phyloP scores from a whole-genome alignment of 2,888 invertebrate genomes.

The Morpho deidamia region DNA sequence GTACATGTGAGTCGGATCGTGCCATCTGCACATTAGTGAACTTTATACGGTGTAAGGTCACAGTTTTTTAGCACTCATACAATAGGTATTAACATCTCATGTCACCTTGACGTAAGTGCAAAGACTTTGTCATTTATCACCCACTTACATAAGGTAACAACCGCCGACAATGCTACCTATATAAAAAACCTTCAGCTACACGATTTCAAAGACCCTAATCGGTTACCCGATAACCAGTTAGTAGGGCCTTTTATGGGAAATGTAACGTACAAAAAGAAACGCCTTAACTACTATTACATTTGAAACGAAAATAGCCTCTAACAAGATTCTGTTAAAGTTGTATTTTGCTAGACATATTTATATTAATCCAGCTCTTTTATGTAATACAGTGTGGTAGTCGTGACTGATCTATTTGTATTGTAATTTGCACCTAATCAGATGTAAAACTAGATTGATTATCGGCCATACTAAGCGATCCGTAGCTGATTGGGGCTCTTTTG shows the following conservation, averaged over 20 bases:
- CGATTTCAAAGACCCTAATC: conserved; percentile 38
- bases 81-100: conserved; percentile 70
- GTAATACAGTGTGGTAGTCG: conserved; percentile 38
- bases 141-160: conserved; percentile 32
- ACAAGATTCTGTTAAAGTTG: conserved; percentile 1
- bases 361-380: conserved; percentile 1
- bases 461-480: conserved; percentile 44
- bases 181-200: conserved; percentile 35
- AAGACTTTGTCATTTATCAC: conserved; percentile 45
- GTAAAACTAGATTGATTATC: conserved; percentile 75
- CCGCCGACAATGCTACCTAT: conserved; percentile 11
- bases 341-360: not conserved
- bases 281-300: conserved; percentile 14
- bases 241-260: conserved; percentile 37
- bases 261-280: conserved; percentile 21
- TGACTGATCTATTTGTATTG: conserved; percentile 73
- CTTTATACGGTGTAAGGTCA: conserved; percentile 73
- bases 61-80: conserved; percentile 70
- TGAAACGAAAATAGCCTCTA: conserved; percentile 18
- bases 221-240: conserved; percentile 25
- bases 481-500: conserved; percentile 51
- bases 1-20: conserved; percentile 35
- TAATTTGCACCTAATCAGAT: conserved; percentile 76
- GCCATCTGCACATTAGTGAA: conserved; percentile 63
- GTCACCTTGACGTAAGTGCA: conserved; percentile 69